Percentiles rank a stretch among this genome's conserved stretches.
Conservation (phyloP, 2,113 vertebrate genomes). For the Nymphicus hollandicus region DNA sequence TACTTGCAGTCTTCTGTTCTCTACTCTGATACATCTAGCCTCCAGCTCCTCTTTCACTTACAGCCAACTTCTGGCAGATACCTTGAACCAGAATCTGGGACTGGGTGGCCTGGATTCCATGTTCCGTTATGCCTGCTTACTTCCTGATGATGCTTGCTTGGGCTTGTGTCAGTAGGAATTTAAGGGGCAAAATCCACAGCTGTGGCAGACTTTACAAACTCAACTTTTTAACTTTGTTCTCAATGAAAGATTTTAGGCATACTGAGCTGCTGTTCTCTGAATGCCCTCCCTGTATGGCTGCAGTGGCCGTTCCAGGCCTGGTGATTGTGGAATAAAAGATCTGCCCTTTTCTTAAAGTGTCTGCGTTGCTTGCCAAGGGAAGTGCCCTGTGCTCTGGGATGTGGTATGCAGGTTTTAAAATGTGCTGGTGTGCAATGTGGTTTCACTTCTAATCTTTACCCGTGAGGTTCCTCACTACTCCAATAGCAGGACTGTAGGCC, state of each 20-base stretch:
- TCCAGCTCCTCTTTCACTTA: neutral
- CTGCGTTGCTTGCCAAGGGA: neutral
- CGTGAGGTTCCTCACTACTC: neutral
- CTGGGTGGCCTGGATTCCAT: neutral
- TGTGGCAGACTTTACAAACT: neutral
- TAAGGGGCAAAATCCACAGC: neutral
- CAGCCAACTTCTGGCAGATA: neutral
- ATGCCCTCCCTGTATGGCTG: neutral
- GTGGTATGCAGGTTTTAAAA: neutral
- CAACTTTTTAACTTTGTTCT: neutral
- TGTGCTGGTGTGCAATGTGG: neutral
- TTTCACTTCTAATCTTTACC: neutral
- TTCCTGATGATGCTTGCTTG: neutral
- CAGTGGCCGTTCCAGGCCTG: neutral
- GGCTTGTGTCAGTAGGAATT: neutral
- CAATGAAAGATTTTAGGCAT: accelerated
- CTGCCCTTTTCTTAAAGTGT: neutral
- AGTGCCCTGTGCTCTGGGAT: neutral
- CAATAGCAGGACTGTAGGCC: neutral
- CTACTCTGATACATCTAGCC: neutral
- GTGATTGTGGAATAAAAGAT: neutral
- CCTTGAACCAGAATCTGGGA: neutral
- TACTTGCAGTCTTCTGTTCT: neutral
- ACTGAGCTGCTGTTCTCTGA: neutral
- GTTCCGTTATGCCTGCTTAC: neutral